Evolutionary conservation across 2,797 vertebrate species (phyloP), one percentile per base, ranked within the genome.

Genomic region (Myotis myotis): DNA sequence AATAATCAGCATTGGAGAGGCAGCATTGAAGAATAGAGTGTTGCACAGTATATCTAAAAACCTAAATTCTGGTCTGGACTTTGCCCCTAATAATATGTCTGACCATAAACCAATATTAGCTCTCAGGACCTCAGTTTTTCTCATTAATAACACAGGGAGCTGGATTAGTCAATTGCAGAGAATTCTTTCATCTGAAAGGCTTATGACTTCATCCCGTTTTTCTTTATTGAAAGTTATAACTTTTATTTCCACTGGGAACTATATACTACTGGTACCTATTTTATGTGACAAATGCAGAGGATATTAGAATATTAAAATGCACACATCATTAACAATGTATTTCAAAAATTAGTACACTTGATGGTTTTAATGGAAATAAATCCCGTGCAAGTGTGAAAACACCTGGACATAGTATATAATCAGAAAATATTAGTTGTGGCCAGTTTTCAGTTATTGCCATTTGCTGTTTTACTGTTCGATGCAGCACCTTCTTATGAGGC

Each of bases 61-160:
- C 80, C n/a, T 68, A 78, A 55, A 55, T 95, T 74, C 76, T 84
- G 19, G 82, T 76, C 64, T 89, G 66, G 20, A 15, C 49, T 51
- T 57, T 88, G 38, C 74, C 19, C 53, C 30, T 84, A 81, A 94
- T 15, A 57, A 62, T 28, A 66, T 72, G 47, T 80, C 55, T 81
- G 78, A 92, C 87, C 94, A 90, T 94, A 79, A 74, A 3, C 38
- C 92, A 96, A 47, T 33, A 44, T 78, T 30, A 92, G 95, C 74
- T 95, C 95, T 96, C 87, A 90, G 33, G 79, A 85, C 55, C 60
- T 95, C 47, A 57, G 72, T 94, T 87, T 87, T 87, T 70, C 3
- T 1, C 79, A 87, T 94, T 92, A 95, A 85, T 96, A 95, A 96
- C 28, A 36, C 64, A 71, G 16, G 23, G 25, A 92, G 15, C 41